These are phyloP conservation scores for Eristalinus sepulchralis DNA, from an alignment of 2,888 invertebrate genomes.

Conservation along the genomic window DNA sequence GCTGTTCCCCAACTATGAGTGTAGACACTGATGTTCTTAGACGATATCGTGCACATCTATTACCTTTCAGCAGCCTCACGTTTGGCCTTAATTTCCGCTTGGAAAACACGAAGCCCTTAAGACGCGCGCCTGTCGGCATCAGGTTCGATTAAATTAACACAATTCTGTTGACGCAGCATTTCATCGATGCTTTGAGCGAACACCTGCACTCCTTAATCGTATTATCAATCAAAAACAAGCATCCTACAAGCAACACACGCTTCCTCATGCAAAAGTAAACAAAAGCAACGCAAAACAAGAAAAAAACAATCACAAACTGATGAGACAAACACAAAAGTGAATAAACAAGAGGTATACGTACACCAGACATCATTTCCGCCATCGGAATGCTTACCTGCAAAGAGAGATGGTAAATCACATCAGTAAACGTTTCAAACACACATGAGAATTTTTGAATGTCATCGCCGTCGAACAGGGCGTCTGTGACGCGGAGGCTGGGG, in stretches of 20 bases:
- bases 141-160: not conserved
- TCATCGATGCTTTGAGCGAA: not conserved
- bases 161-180: not conserved
- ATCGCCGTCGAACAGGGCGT: not conserved
- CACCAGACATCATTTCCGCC: slow-evolving; percentile 44
- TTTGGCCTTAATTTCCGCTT: too few species aligned
- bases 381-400: slow-evolving; percentile 62
- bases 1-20: too few species aligned
- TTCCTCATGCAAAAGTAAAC: not conserved
- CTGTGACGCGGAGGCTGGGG: too few species aligned
- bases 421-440: slow-evolving; percentile 40
- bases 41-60: too few species aligned
- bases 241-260: not conserved
- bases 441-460: slow-evolving; percentile 4
- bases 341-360: slow-evolving; percentile 26
- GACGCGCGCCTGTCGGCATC: too few species aligned
- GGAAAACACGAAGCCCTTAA: too few species aligned
- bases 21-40: too few species aligned
- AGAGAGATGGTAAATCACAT: slow-evolving; percentile 23
- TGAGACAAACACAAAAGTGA: slow-evolving; percentile 12
- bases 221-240: not conserved
- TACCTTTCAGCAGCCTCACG: too few species aligned
- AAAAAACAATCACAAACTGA: slow-evolving; percentile 11
- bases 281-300: not conserved
- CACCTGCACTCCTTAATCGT: not conserved